phyloP scores from a whole-genome alignment of 2,113 vertebrate genomes.

The Oreotrochilus melanogaster region DNA sequence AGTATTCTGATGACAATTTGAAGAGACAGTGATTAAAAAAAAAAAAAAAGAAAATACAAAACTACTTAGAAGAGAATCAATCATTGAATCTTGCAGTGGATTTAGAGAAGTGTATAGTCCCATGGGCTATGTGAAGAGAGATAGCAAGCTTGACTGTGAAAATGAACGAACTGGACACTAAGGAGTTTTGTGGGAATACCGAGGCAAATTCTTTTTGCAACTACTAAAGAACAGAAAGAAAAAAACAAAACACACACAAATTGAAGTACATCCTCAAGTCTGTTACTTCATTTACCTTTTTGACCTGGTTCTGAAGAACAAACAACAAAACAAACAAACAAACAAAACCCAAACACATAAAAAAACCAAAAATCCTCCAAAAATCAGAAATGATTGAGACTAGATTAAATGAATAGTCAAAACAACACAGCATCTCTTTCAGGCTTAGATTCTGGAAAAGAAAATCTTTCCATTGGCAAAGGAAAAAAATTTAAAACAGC shows the following conservation, averaged over 20 bases:
- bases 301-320: background rate
- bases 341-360: background rate
- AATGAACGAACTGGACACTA: conserved; percentile 23
- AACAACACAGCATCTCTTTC: background rate
- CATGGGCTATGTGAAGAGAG: conserved; percentile 13
- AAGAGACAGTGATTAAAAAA: background rate
- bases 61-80: background rate
- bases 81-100: conserved; percentile 16
- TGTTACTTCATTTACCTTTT: background rate
- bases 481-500: no score
- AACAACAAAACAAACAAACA: background rate
- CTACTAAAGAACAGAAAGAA: background rate
- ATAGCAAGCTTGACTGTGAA: background rate
- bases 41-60: background rate
- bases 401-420: background rate
- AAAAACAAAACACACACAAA: background rate
- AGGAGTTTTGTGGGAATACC: background rate
- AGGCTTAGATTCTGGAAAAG: background rate
- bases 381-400: background rate
- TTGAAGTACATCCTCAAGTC: background rate
- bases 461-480: background rate
- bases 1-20: conserved; percentile 1
- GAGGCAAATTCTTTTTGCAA: conserved; percentile 15
- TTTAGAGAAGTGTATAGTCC: background rate
- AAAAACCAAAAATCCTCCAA: background rate